phyloP scores from a whole-genome alignment of 2,113 vertebrate genomes.

The Bos taurus region DNA sequence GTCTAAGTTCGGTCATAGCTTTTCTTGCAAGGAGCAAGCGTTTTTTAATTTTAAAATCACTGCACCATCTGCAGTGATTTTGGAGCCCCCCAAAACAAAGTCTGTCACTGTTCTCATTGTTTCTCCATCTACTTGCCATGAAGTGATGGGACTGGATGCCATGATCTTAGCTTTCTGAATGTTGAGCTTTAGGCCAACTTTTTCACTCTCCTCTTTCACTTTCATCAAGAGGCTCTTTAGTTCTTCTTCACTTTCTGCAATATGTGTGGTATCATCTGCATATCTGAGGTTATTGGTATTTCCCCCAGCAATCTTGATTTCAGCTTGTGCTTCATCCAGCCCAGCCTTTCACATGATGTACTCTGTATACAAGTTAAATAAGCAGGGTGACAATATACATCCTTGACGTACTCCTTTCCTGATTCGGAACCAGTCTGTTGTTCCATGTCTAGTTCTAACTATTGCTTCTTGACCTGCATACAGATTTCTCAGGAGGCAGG shows the following conservation, averaged over 20 bases:
- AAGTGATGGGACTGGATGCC: fast-evolving
- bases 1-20: no score
- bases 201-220: neutral
- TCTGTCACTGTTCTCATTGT: neutral
- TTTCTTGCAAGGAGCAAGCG: no score
- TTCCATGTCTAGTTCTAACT: neutral
- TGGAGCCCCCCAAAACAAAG: fast-evolving
- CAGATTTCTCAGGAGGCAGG: neutral
- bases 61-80: neutral
- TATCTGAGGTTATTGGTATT: neutral
- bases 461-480: neutral
- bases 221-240: neutral
- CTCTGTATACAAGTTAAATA: neutral
- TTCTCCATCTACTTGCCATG: neutral
- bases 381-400: neutral
- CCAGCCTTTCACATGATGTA: neutral
- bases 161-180: neutral
- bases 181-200: neutral
- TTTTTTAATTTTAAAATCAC: no score
- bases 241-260: neutral
- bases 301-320: neutral
- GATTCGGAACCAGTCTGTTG: neutral
- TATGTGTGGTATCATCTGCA: neutral
- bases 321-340: neutral
- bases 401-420: neutral